Evolutionary conservation across 2,113 vertebrate genomes (phyloP).

Genomic region (Muntiacus reevesi): DNA sequence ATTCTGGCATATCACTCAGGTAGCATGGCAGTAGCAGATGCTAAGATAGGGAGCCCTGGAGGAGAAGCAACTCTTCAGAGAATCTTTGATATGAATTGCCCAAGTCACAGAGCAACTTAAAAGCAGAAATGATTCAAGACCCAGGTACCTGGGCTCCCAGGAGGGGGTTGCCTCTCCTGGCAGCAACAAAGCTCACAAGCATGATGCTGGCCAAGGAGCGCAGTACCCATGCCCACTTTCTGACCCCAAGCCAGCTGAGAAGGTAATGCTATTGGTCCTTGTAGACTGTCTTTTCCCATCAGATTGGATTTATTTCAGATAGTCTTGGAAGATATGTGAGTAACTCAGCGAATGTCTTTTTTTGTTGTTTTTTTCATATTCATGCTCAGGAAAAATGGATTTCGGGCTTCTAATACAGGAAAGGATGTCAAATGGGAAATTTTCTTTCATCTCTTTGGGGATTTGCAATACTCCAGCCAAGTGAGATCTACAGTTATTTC

Average conservation of each 20-base stretch:
- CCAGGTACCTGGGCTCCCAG: not conserved
- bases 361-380: not conserved
- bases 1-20: not conserved
- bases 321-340: too few relatives aligned
- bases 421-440: not conserved
- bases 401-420: not conserved
- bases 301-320: not conserved
- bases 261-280: not conserved
- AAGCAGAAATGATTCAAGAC: not conserved
- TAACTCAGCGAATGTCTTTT: not conserved
- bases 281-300: not conserved
- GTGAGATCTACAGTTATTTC: not conserved
- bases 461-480: not conserved
- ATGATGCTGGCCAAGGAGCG: too few relatives aligned
- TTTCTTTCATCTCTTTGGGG: not conserved
- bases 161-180: not conserved
- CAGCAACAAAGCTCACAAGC: not conserved
- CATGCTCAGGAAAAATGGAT: not conserved
- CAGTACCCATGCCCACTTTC: not conserved
- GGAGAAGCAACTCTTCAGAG: not conserved
- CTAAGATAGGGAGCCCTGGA: not conserved
- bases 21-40: not conserved
- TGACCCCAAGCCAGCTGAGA: not conserved
- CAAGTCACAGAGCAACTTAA: not conserved
- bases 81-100: not conserved